These are phyloP conservation scores for Muscidifurax raptorellus DNA, from an alignment of 1,140 invertebrate species.

Conservation along the genomic window DNA sequence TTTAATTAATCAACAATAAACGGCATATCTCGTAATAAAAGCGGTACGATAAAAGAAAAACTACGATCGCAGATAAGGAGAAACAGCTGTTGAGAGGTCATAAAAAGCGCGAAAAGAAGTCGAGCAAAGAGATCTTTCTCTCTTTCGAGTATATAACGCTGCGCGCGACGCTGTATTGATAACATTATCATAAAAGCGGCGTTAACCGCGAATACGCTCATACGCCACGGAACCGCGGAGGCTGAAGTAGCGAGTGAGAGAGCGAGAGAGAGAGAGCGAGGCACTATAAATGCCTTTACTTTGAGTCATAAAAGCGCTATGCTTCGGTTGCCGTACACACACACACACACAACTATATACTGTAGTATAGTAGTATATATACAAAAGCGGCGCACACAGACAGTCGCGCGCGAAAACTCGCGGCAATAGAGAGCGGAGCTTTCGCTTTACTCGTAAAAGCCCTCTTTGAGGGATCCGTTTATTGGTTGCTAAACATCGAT, in stretches of 20 bases:
- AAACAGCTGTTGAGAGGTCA: neutral
- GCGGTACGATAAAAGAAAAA: neutral
- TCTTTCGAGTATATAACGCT: neutral
- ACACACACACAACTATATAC: conserved; percentile 61
- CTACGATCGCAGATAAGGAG: neutral
- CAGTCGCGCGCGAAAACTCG: conserved; percentile 61
- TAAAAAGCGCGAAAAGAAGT: neutral
- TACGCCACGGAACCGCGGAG: conserved; percentile 63
- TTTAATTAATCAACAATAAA: conserved; percentile 3
- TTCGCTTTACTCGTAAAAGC: conserved; percentile 73
- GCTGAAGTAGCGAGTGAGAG: conserved; percentile 37
- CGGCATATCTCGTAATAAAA: neutral
- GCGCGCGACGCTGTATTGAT: conserved; percentile 63
- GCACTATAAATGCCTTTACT: conserved; percentile 75
- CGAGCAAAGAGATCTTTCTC: conserved; percentile 4
- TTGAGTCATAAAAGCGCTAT: conserved; percentile 73
- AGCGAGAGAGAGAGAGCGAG: conserved; percentile 65
- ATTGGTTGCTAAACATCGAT: conserved; percentile 77
- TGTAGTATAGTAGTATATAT: conserved; percentile 46
- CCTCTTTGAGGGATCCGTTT: conserved; percentile 75
- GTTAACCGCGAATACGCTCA: conserved; percentile 65
- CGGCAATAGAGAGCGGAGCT: conserved; percentile 3
- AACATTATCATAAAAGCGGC: conserved; percentile 74
- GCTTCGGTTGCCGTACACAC: conserved; percentile 65
- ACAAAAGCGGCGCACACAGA: conserved; percentile 49